Evolutionary conservation across 2,888 invertebrate species (phyloP), one percentile per base, ranked within the genome.

Genomic region (Clostera curtula): DNA sequence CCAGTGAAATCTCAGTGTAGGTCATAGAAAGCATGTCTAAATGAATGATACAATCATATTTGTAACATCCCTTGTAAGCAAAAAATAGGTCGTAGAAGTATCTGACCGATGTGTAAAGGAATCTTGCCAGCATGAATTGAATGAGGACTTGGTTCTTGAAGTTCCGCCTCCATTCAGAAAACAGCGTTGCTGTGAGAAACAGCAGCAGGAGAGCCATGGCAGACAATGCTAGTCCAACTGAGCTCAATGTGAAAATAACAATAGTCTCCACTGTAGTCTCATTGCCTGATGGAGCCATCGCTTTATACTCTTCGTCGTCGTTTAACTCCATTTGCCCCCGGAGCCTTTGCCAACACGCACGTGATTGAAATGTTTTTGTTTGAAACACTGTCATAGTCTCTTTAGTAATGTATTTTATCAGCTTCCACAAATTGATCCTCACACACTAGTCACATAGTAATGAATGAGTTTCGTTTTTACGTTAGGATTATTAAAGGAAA

Each of bases 81-180:
- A 36, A 40, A 10, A 48, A 38, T 1, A 69, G 21, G 12, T 73
- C 74, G n/a, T 50, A 47, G 4, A 55, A 34, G 33, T 62, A 76
- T 42, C 75, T 58, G 5, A 64, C 31, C 5, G 56, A 40, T 0
- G 65, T 63, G 29, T 69, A 79, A 4, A 66, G 4, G 29, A 68
- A 71, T 46, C 80, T 61, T 2, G 73, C 67, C 0, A 64, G 22
- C 67, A 77, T 75, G 13, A 80, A 70, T 28, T 82, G 82, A 1
- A 74, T 50, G 5, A 82, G 61, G 1, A 77, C 40, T 35, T 76
- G 72, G 25, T 82, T 82, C 38, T 82, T 82, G 48, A 67, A 67
- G 17, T 30, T 66, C 2, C 44, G 40, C 26, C 82, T 66, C 82
- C 82, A 82, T 57, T 76, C 70, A 12, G 41, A 37, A 34, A 76